Percentiles rank a stretch among this genome's conserved stretches.
These are phyloP conservation scores for Drosophila austrosaltans DNA, from an alignment of 2,888 invertebrate genomes.

Conservation along the genomic window DNA sequence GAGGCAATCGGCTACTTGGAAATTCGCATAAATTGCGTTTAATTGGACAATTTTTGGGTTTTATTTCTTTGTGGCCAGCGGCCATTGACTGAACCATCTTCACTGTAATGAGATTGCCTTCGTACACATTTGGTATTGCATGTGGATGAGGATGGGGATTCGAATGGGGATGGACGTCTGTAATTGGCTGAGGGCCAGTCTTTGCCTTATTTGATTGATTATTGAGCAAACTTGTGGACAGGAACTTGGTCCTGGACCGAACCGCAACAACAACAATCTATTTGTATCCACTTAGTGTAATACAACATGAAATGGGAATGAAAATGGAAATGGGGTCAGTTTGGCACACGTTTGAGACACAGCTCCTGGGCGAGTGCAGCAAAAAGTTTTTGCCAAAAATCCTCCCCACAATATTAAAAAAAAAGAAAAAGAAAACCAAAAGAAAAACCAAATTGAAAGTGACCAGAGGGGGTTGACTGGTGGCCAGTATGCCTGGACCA, in stretches of 20 bases:
- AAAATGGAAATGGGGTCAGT: conserved; percentile 16
- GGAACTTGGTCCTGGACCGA: conserved; percentile 69
- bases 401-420: conserved; percentile 22
- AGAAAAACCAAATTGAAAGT: conserved; percentile 74
- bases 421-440: conserved; percentile 22
- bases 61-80: conserved; percentile 63
- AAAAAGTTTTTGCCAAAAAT: conserved; percentile 61
- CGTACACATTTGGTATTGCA: conserved; percentile 48
- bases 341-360: conserved; percentile 33
- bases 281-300: conserved; percentile 82
- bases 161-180: conserved; percentile 24
- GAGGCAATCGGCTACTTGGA: conserved; percentile 56
- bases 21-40: conserved; percentile 80
- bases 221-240: conserved; percentile 83
- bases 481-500: not conserved
- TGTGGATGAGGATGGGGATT: conserved; percentile 36
- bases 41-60: conserved; percentile 77
- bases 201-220: conserved; percentile 81
- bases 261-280: conserved; percentile 69
- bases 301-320: conserved; percentile 50
- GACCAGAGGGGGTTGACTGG: conserved; percentile 57
- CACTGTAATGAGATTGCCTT: conserved; percentile 54
- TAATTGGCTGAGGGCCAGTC: conserved; percentile 56
- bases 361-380: conserved; percentile 20
- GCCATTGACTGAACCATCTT: conserved; percentile 38